These are phyloP conservation scores for Ascaphus truei DNA, from an alignment of 2,113 vertebrate genomes.

Conservation along the genomic window DNA sequence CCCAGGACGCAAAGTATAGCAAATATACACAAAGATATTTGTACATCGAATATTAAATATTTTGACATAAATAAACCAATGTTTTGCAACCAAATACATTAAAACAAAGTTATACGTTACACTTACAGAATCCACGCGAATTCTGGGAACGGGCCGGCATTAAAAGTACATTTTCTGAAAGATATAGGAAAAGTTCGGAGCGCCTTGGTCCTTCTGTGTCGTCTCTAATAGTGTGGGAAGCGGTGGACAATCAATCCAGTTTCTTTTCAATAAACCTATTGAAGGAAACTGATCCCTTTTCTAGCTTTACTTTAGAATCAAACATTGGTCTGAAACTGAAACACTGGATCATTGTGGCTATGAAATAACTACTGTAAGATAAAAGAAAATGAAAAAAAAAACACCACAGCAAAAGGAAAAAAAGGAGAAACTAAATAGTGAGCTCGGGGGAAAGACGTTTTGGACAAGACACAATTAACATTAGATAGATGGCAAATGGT, in stretches of 20 bases:
- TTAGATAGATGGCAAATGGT: not conserved
- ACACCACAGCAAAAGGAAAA: not conserved
- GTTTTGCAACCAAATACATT: no score
- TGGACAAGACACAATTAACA: not conserved
- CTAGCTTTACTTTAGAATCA: not conserved
- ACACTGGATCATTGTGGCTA: not conserved
- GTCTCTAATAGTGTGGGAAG: conserved; percentile 10
- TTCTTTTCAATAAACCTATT: not conserved
- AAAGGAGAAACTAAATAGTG: not conserved
- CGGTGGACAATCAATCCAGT: not conserved
- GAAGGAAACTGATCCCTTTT: not conserved
- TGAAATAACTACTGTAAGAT: fast-evolving
- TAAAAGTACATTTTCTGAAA: not conserved
- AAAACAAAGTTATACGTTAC: not conserved
- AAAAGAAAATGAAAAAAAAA: no score
- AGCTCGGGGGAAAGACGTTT: no score
- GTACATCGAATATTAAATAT: no score
- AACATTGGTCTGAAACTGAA: not conserved
- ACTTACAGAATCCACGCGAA: not conserved
- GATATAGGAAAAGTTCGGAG: no score
- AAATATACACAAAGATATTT: no score
- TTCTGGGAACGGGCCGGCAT: not conserved
- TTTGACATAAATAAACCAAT: no score
- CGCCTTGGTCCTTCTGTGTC: conserved; percentile 14
- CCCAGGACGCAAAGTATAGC: no score